Percentiles rank a stretch among this genome's conserved stretches.
Conservation (phyloP, 2,797 vertebrate genomes). For the Nyctibius grandis region DNA sequence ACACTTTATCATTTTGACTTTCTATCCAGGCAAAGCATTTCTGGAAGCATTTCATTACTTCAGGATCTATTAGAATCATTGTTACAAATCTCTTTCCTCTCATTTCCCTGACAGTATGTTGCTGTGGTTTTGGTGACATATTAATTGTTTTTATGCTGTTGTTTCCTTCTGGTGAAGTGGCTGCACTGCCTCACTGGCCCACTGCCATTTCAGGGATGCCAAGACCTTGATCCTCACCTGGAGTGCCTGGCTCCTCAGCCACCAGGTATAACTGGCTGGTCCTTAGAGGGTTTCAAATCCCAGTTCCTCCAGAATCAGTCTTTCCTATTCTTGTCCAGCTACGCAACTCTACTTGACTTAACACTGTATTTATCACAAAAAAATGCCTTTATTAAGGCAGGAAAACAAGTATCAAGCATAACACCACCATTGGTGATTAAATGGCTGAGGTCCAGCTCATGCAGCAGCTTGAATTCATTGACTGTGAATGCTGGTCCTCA, state of each 20-base stretch:
- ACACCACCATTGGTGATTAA: not conserved
- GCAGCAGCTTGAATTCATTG: not conserved
- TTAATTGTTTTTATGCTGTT: not conserved
- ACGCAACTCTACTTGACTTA: not conserved
- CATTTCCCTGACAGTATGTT: not conserved
- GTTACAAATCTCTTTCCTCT: not conserved
- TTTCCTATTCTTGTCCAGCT: not conserved
- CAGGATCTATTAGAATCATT: not conserved
- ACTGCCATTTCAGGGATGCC: not conserved
- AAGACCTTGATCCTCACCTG: not conserved
- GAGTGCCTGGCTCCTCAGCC: not conserved
- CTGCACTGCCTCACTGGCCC: not conserved
- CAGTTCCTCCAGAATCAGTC: not conserved
- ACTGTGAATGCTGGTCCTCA: not conserved
- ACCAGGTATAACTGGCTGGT: not conserved
- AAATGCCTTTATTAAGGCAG: not conserved
- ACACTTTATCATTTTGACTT: not conserved
- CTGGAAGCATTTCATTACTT: constrained; percentile 39
- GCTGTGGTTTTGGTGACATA: not conserved
- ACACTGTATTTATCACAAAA: not conserved
- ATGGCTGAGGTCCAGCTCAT: not conserved
- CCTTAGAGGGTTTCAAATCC: not conserved
- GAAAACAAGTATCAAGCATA: not conserved
- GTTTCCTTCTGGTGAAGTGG: not conserved
- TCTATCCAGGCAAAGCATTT: not conserved